These are phyloP conservation scores for Eupithecia inturbata DNA, from an alignment of 2,888 invertebrate genomes.

Conservation along the genomic window DNA sequence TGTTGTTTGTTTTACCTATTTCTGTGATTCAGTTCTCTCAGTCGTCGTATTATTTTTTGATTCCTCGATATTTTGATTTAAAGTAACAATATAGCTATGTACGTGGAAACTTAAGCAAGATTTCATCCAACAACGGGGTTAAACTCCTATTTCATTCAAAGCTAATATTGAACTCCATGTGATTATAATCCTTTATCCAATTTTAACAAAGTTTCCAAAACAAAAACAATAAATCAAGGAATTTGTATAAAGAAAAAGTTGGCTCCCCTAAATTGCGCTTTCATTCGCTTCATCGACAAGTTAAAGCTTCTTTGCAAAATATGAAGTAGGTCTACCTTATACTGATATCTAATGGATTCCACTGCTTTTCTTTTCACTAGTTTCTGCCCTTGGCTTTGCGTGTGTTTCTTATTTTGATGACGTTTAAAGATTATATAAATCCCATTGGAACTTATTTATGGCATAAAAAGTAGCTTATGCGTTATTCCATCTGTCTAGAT, in stretches of 20 bases:
- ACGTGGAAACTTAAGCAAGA: neutral
- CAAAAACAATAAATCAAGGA: constrained; percentile 13
- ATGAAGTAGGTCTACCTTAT: constrained; percentile 3
- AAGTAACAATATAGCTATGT: neutral
- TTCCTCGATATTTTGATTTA: neutral
- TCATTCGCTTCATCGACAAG: constrained; percentile 18
- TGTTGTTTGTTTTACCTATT: constrained; percentile 1
- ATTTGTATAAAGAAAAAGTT: constrained; percentile 14
- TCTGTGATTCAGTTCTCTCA: neutral
- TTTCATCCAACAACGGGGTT: neutral
- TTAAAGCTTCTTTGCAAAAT: constrained; percentile 13
- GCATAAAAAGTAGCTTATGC: no score
- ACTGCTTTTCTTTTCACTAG: neutral
- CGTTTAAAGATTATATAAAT: no score
- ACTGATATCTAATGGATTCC: constrained; percentile 1
- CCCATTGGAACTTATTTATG: no score
- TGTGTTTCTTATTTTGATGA: no score
- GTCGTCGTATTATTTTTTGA: neutral
- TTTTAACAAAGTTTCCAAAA: neutral
- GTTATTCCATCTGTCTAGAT: no score
- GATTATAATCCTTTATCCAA: constrained; percentile 4
- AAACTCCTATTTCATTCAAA: neutral
- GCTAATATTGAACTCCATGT: neutral
- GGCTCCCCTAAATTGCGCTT: constrained; percentile 11
- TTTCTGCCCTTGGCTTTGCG: neutral